Base-by-base conservation (phyloP, 2,888 invertebrate species). In the Cynaeus angustus region DNA sequence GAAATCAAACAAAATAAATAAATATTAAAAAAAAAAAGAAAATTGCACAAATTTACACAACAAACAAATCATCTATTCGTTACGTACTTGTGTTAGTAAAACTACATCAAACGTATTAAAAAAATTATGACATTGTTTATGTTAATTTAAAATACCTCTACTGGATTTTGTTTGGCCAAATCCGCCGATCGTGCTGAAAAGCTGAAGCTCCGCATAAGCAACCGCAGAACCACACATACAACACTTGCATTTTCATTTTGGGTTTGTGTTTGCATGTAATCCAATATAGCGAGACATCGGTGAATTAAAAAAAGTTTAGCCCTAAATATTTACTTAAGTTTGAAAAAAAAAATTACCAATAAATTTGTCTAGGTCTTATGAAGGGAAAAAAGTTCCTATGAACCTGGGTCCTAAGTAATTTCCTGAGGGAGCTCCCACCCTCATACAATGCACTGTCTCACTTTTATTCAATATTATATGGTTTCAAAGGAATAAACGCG, bases 321-420 rank as follows among this genome's bases (percentile, higher is more conserved):
- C 26, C n/a, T 48, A 61, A 61, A 61, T 38, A 61, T 61, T 59
- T 46, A 59, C 33, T 46, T 33, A 46, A 16, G 12, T 59, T 38
- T 61, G 50, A 37, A 61, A 9, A 21, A n/a, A 50, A 61, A 48
- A 61, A 61, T 61, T 61, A 21, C 37, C 13, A 33, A 46, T 59
- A 59, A 59, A 59, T 59, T 46, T 59, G 46, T 45, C 48, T 61
- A 61, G 48, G 61, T 28, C 28, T 48, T 38, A 38, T 12, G 43
- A 61, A 50, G 61, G 61, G 38, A 13, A 12, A 61, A 61, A 48
- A 61, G 38, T 61, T 61, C 48, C 48, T 50, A 50, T 50, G 61
- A 61, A 33, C 61, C 38, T 61, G 37, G 50, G 50, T 12, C 30
- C 48, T 50, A 50, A 61, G 61, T 61, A 61, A 61, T 61, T 61